phyloP scores from a whole-genome alignment of 2,888 invertebrate species.

The Sylvicola cinctus region DNA sequence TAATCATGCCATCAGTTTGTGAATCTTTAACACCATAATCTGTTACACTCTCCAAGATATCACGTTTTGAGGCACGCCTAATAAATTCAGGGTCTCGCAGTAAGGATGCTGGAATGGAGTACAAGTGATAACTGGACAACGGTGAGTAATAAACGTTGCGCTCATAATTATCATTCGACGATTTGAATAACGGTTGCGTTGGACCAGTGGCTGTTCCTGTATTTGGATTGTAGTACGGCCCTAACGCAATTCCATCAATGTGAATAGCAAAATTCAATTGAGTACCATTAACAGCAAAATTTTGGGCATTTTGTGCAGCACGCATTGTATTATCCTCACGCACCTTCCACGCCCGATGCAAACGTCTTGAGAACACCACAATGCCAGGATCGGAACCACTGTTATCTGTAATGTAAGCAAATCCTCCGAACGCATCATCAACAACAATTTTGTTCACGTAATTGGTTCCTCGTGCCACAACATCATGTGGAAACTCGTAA shows the following conservation, averaged over 20 bases:
- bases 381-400: conserved; percentile 46
- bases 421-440: conserved; percentile 42
- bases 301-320: conserved; percentile 32
- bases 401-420: conserved; percentile 53
- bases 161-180: conserved; percentile 12
- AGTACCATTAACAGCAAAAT: conserved; percentile 38
- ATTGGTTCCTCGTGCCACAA: conserved; percentile 30
- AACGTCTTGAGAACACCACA: conserved; percentile 42
- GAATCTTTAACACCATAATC: conserved; percentile 41
- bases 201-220: conserved; percentile 10
- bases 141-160: conserved; percentile 43
- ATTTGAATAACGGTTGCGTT: conserved; percentile 5
- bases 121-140: conserved; percentile 43
- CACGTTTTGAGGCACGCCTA: conserved; percentile 16
- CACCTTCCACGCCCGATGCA: conserved; percentile 48
- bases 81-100: conserved; percentile 33
- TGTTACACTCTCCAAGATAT: conserved; percentile 24
- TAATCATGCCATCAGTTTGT: conserved; percentile 53
- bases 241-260: conserved; percentile 50
- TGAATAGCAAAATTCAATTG: conserved; percentile 35
- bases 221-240: conserved; percentile 31
- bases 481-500: conserved; percentile 38
- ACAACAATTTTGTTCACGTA: conserved; percentile 53
- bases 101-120: conserved; percentile 37
- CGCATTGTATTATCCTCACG: conserved; percentile 41